Conservation (phyloP, 2,797 vertebrate species). For the Alectoris magna region DNA sequence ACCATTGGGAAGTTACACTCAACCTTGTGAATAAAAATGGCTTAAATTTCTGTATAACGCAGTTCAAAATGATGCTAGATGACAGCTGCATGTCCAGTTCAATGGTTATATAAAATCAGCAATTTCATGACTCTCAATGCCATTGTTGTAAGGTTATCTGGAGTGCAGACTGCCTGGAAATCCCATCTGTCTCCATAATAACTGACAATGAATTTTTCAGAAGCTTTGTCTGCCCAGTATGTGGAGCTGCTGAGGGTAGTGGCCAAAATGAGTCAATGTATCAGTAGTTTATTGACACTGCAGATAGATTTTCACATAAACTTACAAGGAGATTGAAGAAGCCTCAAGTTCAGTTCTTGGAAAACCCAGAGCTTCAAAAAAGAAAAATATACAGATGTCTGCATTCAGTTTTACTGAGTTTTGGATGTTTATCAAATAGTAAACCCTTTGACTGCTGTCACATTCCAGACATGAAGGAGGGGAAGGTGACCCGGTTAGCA, state of each 20-base stretch:
- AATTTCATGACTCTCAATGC: background rate
- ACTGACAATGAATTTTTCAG: background rate
- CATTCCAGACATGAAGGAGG: background rate
- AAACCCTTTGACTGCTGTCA: background rate
- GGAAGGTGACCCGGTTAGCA: background rate
- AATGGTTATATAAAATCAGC: background rate
- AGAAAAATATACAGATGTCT: background rate
- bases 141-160: background rate
- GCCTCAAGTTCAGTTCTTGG: background rate
- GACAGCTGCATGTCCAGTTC: background rate
- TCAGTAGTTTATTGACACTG: background rate
- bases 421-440: background rate
- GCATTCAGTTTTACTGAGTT: background rate
- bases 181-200: constrained; percentile 17
- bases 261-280: background rate
- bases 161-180: background rate
- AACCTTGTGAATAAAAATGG: background rate
- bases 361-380: background rate
- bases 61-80: background rate
- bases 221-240: background rate
- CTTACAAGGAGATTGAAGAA: background rate
- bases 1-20: background rate
- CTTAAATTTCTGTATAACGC: background rate
- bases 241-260: background rate
- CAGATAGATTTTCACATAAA: background rate